Evolutionary conservation across 2,888 invertebrate genomes (phyloP), one percentile per base, ranked within the genome.

Genomic region (Pelosia muscerda): DNA sequence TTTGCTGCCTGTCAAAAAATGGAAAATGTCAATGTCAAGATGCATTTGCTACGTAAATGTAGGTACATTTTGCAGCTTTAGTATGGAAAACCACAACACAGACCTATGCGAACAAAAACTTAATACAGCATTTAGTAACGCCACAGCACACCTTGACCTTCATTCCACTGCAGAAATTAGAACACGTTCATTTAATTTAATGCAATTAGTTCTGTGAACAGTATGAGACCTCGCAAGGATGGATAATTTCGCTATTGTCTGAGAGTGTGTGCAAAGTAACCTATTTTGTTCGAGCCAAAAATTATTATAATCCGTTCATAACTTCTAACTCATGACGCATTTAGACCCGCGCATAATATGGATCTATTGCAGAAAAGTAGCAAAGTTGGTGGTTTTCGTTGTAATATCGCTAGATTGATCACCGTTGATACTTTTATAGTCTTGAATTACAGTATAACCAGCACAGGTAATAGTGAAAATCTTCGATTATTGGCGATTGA

Each of bases 131-230:
- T 77, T 80, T 77, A 78, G 78, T 76, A 79, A 82, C 70, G 66
- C 60, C 34, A 34, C 64, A 70, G 38, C 38, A n/a, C 49, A 83
- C 86, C 85, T 86, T 81, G 70, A 62, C 73, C 78, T 74, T 74
- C 72, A 42, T 42, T n/a, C n/a, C 70, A 73, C 62, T 74, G 61
- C 69, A 65, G 63, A 64, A 68, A 74, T 69, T 67, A 79, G 68
- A 79, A 76, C 75, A 75, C 72, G 75, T 80, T 74, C 57, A 31
- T 31, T 57, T 57, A 57, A n/a, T 57, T 28, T 57, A 62, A 77
- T 65, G n/a, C n/a, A n/a, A n/a, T n/a, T n/a, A n/a, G n/a, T n/a
- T n/a, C n/a, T n/a, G n/a, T n/a, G n/a, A n/a, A n/a, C n/a, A n/a
- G n/a, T n/a, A n/a, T n/a, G n/a, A n/a, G n/a, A n/a, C n/a, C n/a